Evolutionary conservation across 1,140 invertebrate species (phyloP).

Genomic region (Uloborus diversus): DNA sequence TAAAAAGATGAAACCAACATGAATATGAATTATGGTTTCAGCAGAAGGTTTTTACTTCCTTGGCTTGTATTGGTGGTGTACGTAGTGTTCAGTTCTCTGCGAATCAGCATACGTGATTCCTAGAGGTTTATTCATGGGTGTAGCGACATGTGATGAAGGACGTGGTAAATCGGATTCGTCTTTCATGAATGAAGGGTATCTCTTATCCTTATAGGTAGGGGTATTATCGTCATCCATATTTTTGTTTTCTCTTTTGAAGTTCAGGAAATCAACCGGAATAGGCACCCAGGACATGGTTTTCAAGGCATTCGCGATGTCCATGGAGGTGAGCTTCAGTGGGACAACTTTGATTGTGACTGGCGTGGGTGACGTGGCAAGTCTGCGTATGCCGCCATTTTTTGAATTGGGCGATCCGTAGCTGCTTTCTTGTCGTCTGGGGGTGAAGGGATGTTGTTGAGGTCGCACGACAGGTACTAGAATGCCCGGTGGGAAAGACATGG

Average conservation of each 20-base stretch:
- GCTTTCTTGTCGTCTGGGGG: neutral
- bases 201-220: neutral
- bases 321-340: conserved; percentile 24
- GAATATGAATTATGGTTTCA: too few species aligned
- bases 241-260: neutral
- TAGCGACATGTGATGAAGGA: conserved; percentile 44
- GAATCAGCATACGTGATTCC: conserved; percentile 40
- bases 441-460: neutral
- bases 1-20: too few species aligned
- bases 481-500: neutral
- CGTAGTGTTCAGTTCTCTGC: neutral
- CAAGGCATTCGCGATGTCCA: conserved; percentile 17
- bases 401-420: neutral
- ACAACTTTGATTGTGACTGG: conserved; percentile 37
- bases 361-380: neutral
- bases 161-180: conserved; percentile 39
- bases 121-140: conserved; percentile 7
- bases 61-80: neutral
- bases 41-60: conserved; percentile 14
- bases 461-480: neutral
- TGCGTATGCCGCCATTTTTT: neutral
- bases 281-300: conserved; percentile 36
- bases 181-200: neutral
- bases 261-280: conserved; percentile 24
- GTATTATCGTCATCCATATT: neutral